Evolutionary conservation across 1,140 invertebrate genomes (phyloP).

Genomic region (Diachasma alloeum): DNA sequence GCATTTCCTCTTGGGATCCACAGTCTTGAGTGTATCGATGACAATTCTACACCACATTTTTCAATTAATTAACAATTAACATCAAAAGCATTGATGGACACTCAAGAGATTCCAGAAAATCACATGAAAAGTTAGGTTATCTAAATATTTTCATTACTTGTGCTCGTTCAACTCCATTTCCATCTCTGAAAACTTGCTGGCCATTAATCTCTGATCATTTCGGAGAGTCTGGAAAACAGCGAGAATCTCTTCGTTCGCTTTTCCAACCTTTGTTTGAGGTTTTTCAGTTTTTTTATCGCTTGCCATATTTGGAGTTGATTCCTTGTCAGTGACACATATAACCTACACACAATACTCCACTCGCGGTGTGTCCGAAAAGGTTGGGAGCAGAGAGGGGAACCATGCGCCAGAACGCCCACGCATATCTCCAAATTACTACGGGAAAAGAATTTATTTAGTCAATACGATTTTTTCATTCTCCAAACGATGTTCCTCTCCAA

Average conservation of each 20-base stretch:
- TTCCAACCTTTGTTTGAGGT: constrained; percentile 53
- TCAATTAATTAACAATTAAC: background rate
- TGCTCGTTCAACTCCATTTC: constrained; percentile 95
- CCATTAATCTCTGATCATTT: constrained; percentile 85
- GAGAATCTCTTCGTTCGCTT: constrained; percentile 81
- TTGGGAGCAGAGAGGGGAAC: background rate
- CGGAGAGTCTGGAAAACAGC: constrained; percentile 85
- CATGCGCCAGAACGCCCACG: background rate
- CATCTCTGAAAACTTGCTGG: constrained; percentile 88
- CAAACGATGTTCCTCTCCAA: no score
- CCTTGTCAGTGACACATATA: background rate
- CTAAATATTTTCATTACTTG: constrained; percentile 73
- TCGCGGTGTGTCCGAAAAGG: background rate
- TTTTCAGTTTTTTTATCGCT: constrained; percentile 59
- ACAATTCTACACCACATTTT: constrained; percentile 78
- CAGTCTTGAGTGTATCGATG: constrained; percentile 89
- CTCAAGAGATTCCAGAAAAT: no score
- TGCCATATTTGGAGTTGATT: constrained; percentile 52
- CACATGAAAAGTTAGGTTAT: constrained; percentile 39
- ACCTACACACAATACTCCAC: background rate
- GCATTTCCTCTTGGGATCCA: constrained; percentile 87
- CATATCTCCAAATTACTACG: no score
- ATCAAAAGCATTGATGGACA: no score
- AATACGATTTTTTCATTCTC: no score
- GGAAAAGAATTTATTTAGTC: no score